Evolutionary conservation across 2,888 invertebrate species (phyloP), one percentile per base, ranked within the genome.

Genomic region (Phortica magna): DNA sequence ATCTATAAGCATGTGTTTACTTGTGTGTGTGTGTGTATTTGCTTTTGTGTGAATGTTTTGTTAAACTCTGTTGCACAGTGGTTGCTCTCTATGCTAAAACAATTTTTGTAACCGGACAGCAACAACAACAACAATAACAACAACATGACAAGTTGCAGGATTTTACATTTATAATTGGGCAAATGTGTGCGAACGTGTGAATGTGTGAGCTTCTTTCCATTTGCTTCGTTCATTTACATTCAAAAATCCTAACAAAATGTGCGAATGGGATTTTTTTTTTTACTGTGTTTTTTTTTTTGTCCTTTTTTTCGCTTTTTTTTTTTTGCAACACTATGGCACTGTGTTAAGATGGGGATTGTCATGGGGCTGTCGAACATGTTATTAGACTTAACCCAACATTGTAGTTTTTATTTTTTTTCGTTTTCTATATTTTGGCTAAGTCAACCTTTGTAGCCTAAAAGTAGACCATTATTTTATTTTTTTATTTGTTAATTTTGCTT

Each of bases 301-400:
- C 84, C 81, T 41, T 77, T 72, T 80, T 80, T 53, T n/a, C 57
- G 39, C 53, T 74, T 10, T 65, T 10, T 3, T 55, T 3, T 70
- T 41, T 70, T 76, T 68, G 59, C 55, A 57, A 48, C 14, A 57
- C 53, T 42, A 68, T 78, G 76, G 79, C 80, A 79, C 80, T 80
- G 83, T 77, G 78, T 78, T 86, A 82, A 81, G 89, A 83, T 83
- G 87, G 80, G 80, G 87, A 89, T 85, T 88, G 84, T 87, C 48
- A 48, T 48, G 48, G 48, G 48, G 84, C 85, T 89, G 88, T 87
- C 86, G 83, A 81, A 83, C 80, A 82, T 84, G 87, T 83, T 84
- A 81, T 82, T 81, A 76, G 77, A 71, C 77, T 78, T 82, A 71
- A 70, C 75, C 77, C 76, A 53, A 75, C 78, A 79, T 42, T 67